A percentile compares a stretch with the other conserved stretches of the same genome.
phyloP scores from a whole-genome alignment of 2,888 invertebrate species.

The Caenorhabditis sp. region DNA sequence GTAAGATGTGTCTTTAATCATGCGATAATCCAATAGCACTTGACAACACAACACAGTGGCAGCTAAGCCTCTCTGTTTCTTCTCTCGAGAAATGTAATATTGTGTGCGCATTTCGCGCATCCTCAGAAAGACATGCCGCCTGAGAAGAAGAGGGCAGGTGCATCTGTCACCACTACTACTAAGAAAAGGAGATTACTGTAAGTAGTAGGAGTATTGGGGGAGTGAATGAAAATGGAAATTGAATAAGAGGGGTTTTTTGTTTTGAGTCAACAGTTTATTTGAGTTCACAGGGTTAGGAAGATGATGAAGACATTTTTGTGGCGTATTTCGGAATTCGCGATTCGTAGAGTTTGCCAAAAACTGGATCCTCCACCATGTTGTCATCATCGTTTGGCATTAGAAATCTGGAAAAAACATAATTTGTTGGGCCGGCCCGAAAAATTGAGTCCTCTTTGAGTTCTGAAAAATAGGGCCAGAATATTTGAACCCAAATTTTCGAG shows the following conservation, averaged over 20 bases:
- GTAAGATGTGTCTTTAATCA: neutral
- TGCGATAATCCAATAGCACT: neutral
- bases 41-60: neutral
- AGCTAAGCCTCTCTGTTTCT: neutral
- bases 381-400: neutral
- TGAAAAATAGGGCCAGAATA: too few species aligned
- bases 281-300: too few species aligned
- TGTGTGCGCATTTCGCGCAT: neutral
- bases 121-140: neutral
- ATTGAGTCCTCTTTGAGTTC: too few species aligned
- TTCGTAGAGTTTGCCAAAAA: neutral
- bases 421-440: too few species aligned
- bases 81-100: neutral
- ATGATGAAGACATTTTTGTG: neutral
- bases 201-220: neutral
- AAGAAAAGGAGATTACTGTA: neutral
- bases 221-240: too few species aligned
- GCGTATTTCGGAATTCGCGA: neutral
- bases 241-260: too few species aligned
- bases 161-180: constrained; percentile 1
- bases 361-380: neutral
- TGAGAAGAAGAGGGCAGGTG: neutral
- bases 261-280: too few species aligned
- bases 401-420: neutral
- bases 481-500: too few species aligned